Conservation (phyloP, 2,797 vertebrate genomes). For the Melanotaenia trifasciata region DNA sequence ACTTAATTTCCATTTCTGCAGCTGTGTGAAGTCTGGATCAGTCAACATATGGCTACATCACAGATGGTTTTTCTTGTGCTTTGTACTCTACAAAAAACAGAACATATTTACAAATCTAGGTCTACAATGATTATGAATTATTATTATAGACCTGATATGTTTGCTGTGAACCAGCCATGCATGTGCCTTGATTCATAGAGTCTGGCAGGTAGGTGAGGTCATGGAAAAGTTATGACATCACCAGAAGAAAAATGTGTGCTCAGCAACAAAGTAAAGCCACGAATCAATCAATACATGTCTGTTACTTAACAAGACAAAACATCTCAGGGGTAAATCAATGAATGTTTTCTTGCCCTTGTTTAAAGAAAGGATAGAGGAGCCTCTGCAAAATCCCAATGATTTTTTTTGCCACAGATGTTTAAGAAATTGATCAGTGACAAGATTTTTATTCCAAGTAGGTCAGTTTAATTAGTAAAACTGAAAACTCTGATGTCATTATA, state of each 20-base stretch:
- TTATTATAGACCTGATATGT: background rate
- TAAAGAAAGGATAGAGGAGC: constrained; percentile 30
- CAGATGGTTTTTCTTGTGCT: background rate
- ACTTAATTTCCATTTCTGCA: background rate
- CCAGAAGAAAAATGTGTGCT: constrained; percentile 4
- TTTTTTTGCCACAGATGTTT: constrained; percentile 36
- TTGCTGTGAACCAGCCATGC: background rate
- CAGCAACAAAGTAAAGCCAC: constrained; percentile 11
- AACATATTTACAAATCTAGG: background rate
- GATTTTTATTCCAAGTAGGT: constrained; percentile 18
- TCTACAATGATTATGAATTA: background rate
- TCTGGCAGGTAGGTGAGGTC: background rate
- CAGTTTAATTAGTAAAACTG: constrained; percentile 10
- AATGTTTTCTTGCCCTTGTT: constrained; percentile 25
- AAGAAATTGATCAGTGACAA: constrained; percentile 30
- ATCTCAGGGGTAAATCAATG: constrained; percentile 45
- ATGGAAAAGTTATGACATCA: constrained; percentile 12
- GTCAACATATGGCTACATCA: background rate
- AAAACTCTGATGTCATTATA: constrained; percentile 9
- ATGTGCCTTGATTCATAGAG: background rate
- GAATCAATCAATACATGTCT: constrained; percentile 42
- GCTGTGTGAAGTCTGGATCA: background rate
- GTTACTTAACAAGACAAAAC: constrained; percentile 30
- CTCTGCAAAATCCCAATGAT: constrained; percentile 13
- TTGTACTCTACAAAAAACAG: background rate